Percentiles rank a stretch among this genome's conserved stretches.
Evolutionary conservation across 2,888 invertebrate species (phyloP).

Genomic region (Drosophila quinaria): DNA sequence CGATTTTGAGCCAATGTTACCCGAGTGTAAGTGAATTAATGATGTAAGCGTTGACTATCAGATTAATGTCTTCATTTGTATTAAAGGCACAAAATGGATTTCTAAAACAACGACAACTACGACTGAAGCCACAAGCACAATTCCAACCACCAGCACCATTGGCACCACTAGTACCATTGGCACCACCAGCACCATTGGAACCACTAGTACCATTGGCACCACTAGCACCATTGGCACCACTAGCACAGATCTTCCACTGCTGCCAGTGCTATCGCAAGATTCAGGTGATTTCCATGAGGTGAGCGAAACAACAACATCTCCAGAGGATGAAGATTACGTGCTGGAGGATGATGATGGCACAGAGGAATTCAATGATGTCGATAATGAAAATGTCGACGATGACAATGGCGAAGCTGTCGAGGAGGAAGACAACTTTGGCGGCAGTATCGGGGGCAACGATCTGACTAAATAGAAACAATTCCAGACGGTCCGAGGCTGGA

Average conservation of each 20-base stretch:
- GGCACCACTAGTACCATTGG: background rate
- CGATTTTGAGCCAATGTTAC: constrained; percentile 12
- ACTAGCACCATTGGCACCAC: background rate
- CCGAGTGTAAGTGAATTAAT: constrained; percentile 4
- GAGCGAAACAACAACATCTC: background rate
- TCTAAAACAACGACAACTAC: background rate
- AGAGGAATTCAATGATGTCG: background rate
- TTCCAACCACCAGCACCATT: background rate
- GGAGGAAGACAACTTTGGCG: background rate
- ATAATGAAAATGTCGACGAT: background rate
- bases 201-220: background rate
- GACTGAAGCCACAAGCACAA: background rate
- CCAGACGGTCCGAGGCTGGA: background rate
- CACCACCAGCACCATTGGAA: background rate
- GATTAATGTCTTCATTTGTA: background rate
- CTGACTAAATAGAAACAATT: background rate
- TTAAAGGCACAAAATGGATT: background rate
- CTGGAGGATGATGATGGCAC: background rate
- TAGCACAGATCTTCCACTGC: background rate
- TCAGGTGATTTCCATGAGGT: background rate
- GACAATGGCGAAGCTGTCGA: background rate
- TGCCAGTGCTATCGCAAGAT: background rate
- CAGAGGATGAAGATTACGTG: background rate
- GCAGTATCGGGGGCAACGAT: constrained; percentile 19
- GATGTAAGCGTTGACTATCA: background rate